phyloP scores from a whole-genome alignment of 2,888 invertebrate species.

The Epirrhoe tristata region DNA sequence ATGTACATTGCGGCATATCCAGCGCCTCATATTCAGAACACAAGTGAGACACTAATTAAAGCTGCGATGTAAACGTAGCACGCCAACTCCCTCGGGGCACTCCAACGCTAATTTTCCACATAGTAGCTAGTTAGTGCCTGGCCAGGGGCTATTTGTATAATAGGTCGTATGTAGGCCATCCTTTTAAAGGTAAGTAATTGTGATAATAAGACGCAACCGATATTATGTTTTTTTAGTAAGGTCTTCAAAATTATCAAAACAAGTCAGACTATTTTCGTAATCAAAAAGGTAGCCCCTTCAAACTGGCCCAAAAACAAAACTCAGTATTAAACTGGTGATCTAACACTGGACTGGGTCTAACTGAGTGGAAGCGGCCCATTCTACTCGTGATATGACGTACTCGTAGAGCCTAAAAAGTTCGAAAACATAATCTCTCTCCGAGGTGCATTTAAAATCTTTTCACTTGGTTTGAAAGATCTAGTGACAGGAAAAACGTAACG shows the following conservation, averaged over 20 bases:
- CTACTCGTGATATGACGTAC: too few species aligned
- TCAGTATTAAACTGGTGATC: too few species aligned
- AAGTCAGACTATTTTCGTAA: too few species aligned
- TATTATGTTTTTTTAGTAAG: conserved; percentile 1
- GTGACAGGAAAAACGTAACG: too few species aligned
- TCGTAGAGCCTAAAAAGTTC: too few species aligned
- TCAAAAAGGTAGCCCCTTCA: too few species aligned
- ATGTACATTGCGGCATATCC: conserved; percentile 28
- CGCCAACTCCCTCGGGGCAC: conserved; percentile 48
- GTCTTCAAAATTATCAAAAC: background rate
- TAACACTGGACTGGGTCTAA: too few species aligned
- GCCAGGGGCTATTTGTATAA: conserved; percentile 34
- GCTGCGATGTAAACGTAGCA: conserved; percentile 56
- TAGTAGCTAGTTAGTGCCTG: conserved; percentile 41
- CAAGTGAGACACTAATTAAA: conserved; percentile 58
- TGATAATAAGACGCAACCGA: conserved; percentile 9
- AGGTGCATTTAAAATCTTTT: too few species aligned
- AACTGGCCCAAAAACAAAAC: too few species aligned
- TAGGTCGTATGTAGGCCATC: conserved; percentile 34
- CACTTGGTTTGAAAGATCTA: too few species aligned
- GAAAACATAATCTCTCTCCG: too few species aligned
- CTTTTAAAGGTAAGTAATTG: conserved; percentile 34
- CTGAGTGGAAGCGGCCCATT: too few species aligned
- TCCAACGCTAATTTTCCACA: conserved; percentile 53
- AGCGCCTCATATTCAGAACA: conserved; percentile 29